These are phyloP conservation scores for Nycticebus coucang DNA, from an alignment of 2,113 vertebrate genomes.

Conservation along the genomic window DNA sequence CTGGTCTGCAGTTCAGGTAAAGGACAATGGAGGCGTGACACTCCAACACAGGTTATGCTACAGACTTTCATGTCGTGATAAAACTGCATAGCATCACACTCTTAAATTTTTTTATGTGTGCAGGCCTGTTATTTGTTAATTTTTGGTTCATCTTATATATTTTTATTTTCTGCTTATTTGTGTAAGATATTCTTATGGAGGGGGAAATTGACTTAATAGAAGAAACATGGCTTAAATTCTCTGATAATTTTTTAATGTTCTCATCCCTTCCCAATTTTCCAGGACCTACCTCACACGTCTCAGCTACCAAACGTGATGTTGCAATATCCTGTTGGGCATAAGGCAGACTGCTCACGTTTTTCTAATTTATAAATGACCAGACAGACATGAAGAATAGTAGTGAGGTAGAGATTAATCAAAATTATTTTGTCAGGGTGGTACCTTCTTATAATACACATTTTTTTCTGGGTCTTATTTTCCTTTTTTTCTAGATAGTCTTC, in stretches of 20 bases:
- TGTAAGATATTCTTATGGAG: constrained; percentile 38
- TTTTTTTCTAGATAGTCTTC: background rate
- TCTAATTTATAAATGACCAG: constrained; percentile 12
- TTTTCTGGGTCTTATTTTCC: background rate
- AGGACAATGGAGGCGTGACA: background rate
- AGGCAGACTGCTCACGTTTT: background rate
- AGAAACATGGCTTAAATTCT: background rate
- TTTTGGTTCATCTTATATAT: constrained; percentile 39
- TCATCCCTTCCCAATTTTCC: constrained; percentile 44
- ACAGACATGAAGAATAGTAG: background rate
- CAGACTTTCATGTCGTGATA: background rate
- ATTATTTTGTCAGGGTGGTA: background rate
- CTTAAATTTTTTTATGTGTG: background rate
- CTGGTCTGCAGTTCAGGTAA: background rate
- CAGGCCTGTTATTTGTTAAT: constrained; percentile 22
- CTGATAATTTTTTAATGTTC: constrained; percentile 30
- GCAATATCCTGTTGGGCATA: background rate
- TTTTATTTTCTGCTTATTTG: constrained; percentile 61
- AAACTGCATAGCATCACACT: background rate
- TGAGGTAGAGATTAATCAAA: constrained; percentile 20
- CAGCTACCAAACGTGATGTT: constrained; percentile 19
- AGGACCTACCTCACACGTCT: constrained; percentile 39
- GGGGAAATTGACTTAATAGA: constrained; percentile 43
- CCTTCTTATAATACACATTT: background rate
- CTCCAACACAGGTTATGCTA: background rate